Percentiles rank a stretch among this genome's conserved stretches.
Evolutionary conservation across 2,797 vertebrate genomes (phyloP).

Genomic region (Notoglanidium macrostoma): DNA sequence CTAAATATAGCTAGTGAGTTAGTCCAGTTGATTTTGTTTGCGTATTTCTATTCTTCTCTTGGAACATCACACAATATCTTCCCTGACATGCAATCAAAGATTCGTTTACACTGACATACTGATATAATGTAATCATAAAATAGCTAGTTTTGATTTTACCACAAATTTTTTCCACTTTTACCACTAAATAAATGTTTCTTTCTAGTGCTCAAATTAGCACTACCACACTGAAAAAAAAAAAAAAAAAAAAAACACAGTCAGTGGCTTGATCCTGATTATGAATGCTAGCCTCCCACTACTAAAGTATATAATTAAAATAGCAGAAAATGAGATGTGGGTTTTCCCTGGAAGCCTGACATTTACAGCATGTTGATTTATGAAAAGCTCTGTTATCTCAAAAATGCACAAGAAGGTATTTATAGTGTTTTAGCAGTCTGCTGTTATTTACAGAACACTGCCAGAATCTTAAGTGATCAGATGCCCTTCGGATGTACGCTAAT

Average conservation of each 20-base stretch:
- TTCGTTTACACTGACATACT: constrained; percentile 3
- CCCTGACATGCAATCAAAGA: constrained; percentile 21
- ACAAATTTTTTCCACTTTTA: background rate
- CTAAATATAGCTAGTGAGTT: constrained; percentile 19
- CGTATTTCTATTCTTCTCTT: constrained; percentile 4
- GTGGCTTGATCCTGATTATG: constrained; percentile 17
- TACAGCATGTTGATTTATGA: constrained; percentile 12
- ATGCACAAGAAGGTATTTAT: constrained; percentile 3
- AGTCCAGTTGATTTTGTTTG: background rate
- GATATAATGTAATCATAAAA: constrained; percentile 29
- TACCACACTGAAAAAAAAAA: background rate
- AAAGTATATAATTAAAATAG: background rate
- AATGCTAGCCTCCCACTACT: constrained; percentile 1
- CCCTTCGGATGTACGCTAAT: background rate
- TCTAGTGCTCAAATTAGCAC: constrained; percentile 20
- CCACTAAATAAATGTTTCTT: constrained; percentile 6
- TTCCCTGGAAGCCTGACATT: background rate
- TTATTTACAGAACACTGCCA: background rate
- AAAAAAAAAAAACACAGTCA: constrained; percentile 2
- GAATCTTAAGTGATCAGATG: background rate
- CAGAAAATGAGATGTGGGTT: constrained; percentile 20
- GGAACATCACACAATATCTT: background rate
- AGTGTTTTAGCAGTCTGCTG: constrained; percentile 14
- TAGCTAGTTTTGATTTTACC: constrained; percentile 1
- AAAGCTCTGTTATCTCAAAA: background rate